phyloP scores from a whole-genome alignment of 2,113 vertebrate species.

The Oophaga pumilio region DNA sequence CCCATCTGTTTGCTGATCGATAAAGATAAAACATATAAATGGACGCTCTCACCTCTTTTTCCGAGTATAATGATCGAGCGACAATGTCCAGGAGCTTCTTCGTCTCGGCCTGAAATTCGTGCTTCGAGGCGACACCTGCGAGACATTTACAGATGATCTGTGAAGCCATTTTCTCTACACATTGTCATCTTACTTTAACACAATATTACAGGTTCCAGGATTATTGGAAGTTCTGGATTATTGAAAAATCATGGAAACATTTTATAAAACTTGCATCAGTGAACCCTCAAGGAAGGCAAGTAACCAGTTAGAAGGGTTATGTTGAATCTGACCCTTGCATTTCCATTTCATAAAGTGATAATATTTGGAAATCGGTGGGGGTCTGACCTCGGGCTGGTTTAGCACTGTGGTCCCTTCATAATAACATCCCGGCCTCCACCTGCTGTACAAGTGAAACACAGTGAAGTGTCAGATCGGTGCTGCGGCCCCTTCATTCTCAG shows the following conservation, averaged over 20 bases:
- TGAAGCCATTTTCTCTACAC: neutral
- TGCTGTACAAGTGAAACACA: too few species aligned
- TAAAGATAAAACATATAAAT: neutral
- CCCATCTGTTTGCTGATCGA: neutral
- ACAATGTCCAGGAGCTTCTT: constrained; percentile 97
- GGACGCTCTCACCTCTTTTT: constrained; percentile 85
- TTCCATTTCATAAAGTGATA: too few species aligned
- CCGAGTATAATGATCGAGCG: constrained; percentile 92
- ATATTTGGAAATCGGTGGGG: too few species aligned
- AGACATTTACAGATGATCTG: neutral
- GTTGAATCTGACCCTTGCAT: too few species aligned
- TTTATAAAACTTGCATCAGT: too few species aligned
- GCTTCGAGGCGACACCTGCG: constrained; percentile 82
- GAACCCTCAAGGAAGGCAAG: too few species aligned
- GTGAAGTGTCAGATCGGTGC: too few species aligned
- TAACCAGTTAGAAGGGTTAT: too few species aligned
- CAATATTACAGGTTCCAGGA: neutral
- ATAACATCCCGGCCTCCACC: too few species aligned
- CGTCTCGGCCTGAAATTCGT: constrained; percentile 96
- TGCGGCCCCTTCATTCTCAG: too few species aligned
- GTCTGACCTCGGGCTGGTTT: too few species aligned
- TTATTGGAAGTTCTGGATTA: neutral
- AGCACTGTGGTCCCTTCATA: too few species aligned
- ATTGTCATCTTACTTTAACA: neutral
- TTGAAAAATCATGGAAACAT: neutral